phyloP scores from a whole-genome alignment of 2,797 vertebrate species.

The Notoglanidium macrostoma region DNA sequence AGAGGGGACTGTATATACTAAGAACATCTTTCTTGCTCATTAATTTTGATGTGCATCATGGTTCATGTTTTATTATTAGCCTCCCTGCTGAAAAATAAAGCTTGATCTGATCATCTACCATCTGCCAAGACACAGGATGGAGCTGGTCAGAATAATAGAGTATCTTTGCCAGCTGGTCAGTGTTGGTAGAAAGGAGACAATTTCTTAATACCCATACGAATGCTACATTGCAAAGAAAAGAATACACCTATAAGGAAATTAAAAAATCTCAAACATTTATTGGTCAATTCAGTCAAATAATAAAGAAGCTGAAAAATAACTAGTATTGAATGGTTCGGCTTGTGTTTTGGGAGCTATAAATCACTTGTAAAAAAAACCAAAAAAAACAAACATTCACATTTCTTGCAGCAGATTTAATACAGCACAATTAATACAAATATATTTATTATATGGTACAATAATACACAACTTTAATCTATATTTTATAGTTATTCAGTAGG shows the following conservation, averaged over 20 bases:
- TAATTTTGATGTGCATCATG: neutral
- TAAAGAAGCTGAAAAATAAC: neutral
- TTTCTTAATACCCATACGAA: neutral
- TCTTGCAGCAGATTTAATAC: neutral
- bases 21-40: neutral
- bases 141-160: neutral
- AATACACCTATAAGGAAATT: neutral
- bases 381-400: neutral
- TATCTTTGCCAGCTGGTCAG: neutral
- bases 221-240: neutral
- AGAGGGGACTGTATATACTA: neutral
- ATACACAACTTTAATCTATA: neutral
- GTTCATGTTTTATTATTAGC: neutral
- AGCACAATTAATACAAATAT: neutral
- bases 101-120: neutral
- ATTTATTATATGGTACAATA: neutral
- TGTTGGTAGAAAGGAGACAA: neutral
- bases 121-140: neutral
- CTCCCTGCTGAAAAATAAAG: neutral
- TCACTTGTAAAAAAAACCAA: neutral
- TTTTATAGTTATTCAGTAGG: neutral
- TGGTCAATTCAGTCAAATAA: neutral
- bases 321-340: neutral
- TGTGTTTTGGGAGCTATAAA: neutral
- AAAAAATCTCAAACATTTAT: neutral